Percentiles rank a stretch among this genome's conserved stretches.
phyloP scores from a whole-genome alignment of 2,113 vertebrate genomes.

The Sphaerodactylus townsendi region DNA sequence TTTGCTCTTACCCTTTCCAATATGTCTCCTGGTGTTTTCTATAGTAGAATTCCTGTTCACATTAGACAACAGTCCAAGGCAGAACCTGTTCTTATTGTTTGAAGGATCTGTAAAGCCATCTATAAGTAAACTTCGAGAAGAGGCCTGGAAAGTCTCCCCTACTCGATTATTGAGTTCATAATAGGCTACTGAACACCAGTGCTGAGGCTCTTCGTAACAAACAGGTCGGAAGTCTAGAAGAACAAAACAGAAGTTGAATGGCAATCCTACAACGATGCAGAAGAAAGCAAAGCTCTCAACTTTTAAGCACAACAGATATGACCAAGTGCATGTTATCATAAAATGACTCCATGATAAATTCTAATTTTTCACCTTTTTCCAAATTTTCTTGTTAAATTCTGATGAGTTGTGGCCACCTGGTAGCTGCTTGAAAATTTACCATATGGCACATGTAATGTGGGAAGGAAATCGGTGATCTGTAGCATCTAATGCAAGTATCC shows the following conservation, averaged over 20 bases:
- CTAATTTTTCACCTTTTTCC: conserved; percentile 34
- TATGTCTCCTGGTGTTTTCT: conserved; percentile 96
- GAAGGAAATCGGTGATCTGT: conserved; percentile 2
- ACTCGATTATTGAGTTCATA: conserved; percentile 97
- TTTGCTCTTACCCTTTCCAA: conserved; percentile 89
- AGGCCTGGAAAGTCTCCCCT: conserved; percentile 96
- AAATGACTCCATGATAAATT: conserved; percentile 21
- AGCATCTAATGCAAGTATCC: neutral
- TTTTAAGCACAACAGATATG: neutral
- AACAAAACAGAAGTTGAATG: conserved; percentile 8
- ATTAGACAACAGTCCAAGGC: conserved; percentile 94
- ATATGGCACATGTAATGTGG: neutral
- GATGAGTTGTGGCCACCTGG: neutral
- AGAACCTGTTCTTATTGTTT: conserved; percentile 97
- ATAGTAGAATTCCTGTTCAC: conserved; percentile 99
- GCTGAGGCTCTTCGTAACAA: conserved; percentile 95
- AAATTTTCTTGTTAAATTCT: neutral
- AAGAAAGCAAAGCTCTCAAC: neutral
- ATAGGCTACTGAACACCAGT: conserved; percentile 98
- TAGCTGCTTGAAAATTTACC: neutral
- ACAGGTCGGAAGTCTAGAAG: conserved; percentile 90
- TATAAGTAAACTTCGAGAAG: conserved; percentile 90
- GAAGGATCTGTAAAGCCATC: conserved; percentile 98
- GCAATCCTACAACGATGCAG: neutral
- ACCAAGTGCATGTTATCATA: neutral